Conservation (phyloP, 1,140 invertebrate genomes). For the Gryllus bimaculatus region DNA sequence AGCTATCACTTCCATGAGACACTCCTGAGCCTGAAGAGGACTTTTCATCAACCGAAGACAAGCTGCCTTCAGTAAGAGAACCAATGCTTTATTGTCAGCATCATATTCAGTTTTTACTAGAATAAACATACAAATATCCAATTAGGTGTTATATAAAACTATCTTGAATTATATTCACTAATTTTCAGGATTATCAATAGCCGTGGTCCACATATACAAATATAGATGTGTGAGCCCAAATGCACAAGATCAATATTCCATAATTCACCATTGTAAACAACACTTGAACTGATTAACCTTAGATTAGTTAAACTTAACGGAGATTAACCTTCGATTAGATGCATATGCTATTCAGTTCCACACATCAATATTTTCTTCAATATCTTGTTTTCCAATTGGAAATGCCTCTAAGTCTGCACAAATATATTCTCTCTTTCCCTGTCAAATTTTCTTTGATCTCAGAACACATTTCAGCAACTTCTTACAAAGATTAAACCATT, state of each 20-base stretch:
- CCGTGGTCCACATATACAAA: not conserved
- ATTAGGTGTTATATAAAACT: not conserved
- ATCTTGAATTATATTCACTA: not conserved
- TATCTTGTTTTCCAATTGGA: too few relatives aligned
- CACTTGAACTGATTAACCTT: too few relatives aligned
- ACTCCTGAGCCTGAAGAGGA: conserved; percentile 63
- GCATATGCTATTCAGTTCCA: too few relatives aligned
- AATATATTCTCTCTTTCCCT: too few relatives aligned
- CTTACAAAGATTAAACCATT: too few relatives aligned
- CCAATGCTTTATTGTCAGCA: conserved; percentile 67
- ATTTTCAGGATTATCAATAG: not conserved
- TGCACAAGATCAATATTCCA: not conserved
- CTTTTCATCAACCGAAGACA: conserved; percentile 67
- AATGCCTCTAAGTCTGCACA: too few relatives aligned
- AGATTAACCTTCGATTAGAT: too few relatives aligned
- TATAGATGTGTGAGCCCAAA: not conserved
- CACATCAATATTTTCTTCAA: too few relatives aligned
- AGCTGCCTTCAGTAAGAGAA: conserved; percentile 71
- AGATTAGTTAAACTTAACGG: too few relatives aligned
- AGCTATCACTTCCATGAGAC: conserved; percentile 54
- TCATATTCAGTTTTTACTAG: conserved; percentile 45
- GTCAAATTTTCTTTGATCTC: too few relatives aligned
- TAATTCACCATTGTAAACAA: too few relatives aligned
- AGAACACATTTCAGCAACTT: too few relatives aligned
- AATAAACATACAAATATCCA: not conserved